Conservation (phyloP, 2,797 vertebrate species). For the Brachyrhaphis roseni region DNA sequence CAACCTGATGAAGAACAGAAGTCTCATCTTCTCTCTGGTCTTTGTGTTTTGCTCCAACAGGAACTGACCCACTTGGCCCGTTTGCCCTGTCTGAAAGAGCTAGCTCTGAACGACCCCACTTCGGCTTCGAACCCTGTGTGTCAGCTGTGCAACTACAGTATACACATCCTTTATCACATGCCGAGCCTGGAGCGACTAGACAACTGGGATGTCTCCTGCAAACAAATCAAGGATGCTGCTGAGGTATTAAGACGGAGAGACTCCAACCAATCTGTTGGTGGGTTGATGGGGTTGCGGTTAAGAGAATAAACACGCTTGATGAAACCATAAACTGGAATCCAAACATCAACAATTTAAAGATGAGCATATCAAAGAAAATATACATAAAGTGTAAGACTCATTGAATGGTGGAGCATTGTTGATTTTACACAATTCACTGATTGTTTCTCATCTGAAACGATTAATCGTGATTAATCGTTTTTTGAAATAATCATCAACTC, state of each 20-base stretch:
- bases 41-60: slow-evolving; percentile 71
- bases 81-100: slow-evolving; percentile 80
- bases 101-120: slow-evolving; percentile 85
- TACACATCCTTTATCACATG: slow-evolving; percentile 89
- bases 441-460: too few species aligned
- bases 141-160: slow-evolving; percentile 88
- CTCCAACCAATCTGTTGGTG: too few species aligned
- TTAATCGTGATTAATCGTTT: too few species aligned
- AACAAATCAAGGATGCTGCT: slow-evolving; percentile 85
- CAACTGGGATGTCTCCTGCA: slow-evolving; percentile 83
- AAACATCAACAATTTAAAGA: too few species aligned
- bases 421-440: too few species aligned
- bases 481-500: too few species aligned
- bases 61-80: slow-evolving; percentile 84
- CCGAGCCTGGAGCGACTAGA: slow-evolving; percentile 86
- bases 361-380: too few species aligned
- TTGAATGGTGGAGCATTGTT: too few species aligned
- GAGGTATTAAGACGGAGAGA: slow-evolving; percentile 76
- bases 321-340: too few species aligned
- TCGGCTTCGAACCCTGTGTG: slow-evolving; percentile 88
- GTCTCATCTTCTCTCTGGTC: neutral
- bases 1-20: neutral
- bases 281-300: too few species aligned
- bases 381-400: too few species aligned
- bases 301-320: too few species aligned